These are phyloP conservation scores for Pimephales promelas DNA, from an alignment of 2,113 vertebrate genomes.

Conservation along the genomic window DNA sequence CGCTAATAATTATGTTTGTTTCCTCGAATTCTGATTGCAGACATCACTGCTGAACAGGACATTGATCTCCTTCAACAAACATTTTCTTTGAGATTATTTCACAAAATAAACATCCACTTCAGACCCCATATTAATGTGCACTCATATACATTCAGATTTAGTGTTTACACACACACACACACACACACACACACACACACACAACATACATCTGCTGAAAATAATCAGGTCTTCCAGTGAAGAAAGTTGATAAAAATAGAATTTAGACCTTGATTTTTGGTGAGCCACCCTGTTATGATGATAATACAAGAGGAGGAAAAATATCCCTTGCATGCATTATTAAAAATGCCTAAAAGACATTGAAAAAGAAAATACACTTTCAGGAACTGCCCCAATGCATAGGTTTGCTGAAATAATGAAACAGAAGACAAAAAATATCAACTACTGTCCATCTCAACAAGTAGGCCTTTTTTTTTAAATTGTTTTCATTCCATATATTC, in stretches of 20 bases:
- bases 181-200: slow-evolving; percentile 54
- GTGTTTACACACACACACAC: slow-evolving; percentile 12
- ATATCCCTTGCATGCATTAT: not conserved
- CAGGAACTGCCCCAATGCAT: slow-evolving; percentile 15
- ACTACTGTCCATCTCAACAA: not conserved
- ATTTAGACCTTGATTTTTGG: slow-evolving; percentile 17
- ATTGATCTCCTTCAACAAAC: slow-evolving; percentile 30
- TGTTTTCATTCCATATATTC: not conserved
- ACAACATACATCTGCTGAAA: slow-evolving; percentile 54
- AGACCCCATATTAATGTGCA: slow-evolving; percentile 39
- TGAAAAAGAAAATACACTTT: slow-evolving; percentile 51
- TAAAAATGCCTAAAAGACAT: slow-evolving; percentile 4
- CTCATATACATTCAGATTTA: slow-evolving; percentile 8
- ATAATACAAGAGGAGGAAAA: slow-evolving; percentile 41
- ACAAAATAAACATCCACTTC: slow-evolving; percentile 50
- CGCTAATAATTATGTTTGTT: slow-evolving; percentile 7
- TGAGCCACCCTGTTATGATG: slow-evolving; percentile 3
- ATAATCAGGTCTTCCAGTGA: slow-evolving; percentile 58
- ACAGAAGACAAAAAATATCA: not conserved
- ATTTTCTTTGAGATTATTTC: slow-evolving; percentile 33
- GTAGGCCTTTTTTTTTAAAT: not conserved
- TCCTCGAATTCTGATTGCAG: slow-evolving; percentile 44
- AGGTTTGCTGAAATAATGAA: slow-evolving; percentile 4
- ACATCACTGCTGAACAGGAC: slow-evolving; percentile 31
- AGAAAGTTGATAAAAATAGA: slow-evolving; percentile 53